Evolutionary conservation across 2,113 vertebrate species (phyloP), one percentile per base, ranked within the genome.

Genomic region (Romanogobio albipinnatus): DNA sequence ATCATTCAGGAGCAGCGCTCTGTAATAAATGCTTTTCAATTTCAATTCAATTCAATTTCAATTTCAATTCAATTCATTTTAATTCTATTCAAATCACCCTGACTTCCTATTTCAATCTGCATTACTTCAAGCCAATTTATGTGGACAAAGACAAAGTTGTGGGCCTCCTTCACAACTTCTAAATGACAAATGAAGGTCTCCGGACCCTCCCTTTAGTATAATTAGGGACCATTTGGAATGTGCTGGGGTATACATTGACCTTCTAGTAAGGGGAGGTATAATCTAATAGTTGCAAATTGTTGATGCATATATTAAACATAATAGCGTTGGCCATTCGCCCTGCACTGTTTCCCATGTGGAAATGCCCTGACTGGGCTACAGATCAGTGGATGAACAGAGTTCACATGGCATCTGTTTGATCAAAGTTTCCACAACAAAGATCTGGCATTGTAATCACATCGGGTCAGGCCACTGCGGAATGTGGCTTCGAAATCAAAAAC

Each of bases 201-300:
- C 33, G 51, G 81, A 74, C 45, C 62, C 64, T 70, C 76, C 79
- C 79, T 84, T 75, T 61, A 10, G 68, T 77, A 78, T 88, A 88
- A 90, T 88, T 88, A 83, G 70, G 76, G 73, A 75, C 49, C 71
- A 84, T 88, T 76, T 88, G 39, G 79, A 88, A 85, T 66, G 66
- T 73, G 71, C 78, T 59, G 59, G 68, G 64, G 68, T 80, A 77
- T 85, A 83, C 82, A 71, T 53, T 86, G 88, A 86, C 84, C 78
- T 87, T 89, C 26, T 56, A 26, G 22, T 71, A 71, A 84, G 68
- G 83, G 14, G 39, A 58, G 49, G 70, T 33, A 70, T 70, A 85
- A 79, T 87, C 81, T 86, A 85, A 87, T 85, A 84, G 86, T 87
- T 86, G 53, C 78, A 85, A 88, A 86, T 82, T 79, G 82, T 85